phyloP scores from a whole-genome alignment of 2,797 vertebrate species.

The Mormyrus hasselquistii region DNA sequence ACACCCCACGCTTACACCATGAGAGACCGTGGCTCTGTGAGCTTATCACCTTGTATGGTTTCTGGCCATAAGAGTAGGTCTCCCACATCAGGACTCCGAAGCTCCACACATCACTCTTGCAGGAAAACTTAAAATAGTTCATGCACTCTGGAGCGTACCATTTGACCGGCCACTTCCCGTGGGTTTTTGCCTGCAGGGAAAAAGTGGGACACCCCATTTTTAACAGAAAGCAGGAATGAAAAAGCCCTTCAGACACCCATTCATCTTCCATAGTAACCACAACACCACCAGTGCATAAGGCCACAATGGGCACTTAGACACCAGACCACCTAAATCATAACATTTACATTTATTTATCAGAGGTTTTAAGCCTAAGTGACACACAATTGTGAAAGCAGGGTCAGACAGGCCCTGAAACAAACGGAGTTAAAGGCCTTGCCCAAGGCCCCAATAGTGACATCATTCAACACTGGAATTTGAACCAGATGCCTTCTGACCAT shows the following conservation, averaged over 20 bases:
- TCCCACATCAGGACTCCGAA: constrained; percentile 98
- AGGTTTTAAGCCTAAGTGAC: not conserved
- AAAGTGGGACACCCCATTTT: not conserved
- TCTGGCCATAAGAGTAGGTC: constrained; percentile 83
- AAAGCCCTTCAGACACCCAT: not conserved
- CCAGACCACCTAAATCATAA: not conserved
- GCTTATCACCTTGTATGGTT: constrained; percentile 80
- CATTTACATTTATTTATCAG: not conserved
- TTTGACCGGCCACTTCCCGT: constrained; percentile 94
- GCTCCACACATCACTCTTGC: constrained; percentile 96
- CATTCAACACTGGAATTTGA: not conserved
- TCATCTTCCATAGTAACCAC: not conserved
- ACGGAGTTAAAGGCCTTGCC: not conserved
- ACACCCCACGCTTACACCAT: not conserved
- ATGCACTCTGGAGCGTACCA: constrained; percentile 97
- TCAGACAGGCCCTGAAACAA: not conserved
- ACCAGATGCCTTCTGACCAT: not conserved
- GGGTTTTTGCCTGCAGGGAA: constrained; percentile 72
- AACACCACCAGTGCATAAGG: not conserved
- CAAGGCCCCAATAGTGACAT: not conserved
- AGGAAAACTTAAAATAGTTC: constrained; percentile 90
- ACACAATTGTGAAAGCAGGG: not conserved
- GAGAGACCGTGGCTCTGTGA: not conserved
- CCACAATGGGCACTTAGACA: not conserved
- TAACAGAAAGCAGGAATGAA: not conserved